Conservation (phyloP, 37 sponge, comb jelly and placozoan genomes). For the Theonella swinhoei region DNA sequence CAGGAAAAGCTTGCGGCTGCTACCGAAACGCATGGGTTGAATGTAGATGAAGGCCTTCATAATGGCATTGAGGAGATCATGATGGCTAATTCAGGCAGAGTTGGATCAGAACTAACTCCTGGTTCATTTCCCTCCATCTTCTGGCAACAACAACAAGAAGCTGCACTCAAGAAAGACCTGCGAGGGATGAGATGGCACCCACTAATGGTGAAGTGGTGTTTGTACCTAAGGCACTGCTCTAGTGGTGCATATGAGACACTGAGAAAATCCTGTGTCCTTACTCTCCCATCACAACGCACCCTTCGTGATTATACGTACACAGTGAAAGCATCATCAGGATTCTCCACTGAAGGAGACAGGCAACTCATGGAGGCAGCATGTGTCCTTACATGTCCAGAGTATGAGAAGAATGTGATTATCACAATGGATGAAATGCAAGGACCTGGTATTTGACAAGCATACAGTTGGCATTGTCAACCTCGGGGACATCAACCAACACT, state of each 20-base stretch:
- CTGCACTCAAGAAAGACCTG: background rate
- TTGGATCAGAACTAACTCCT: background rate
- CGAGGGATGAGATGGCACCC: constrained; percentile 24
- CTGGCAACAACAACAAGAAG: constrained; percentile 27
- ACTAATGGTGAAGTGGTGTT: constrained; percentile 17
- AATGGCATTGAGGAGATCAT: no score
- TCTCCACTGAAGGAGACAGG: constrained; percentile 37
- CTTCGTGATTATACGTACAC: no score
- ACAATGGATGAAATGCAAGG: constrained; percentile 50
- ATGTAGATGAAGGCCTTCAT: no score
- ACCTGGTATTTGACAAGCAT: constrained; percentile 16
- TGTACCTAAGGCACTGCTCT: constrained; percentile 25
- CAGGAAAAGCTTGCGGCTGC: no score
- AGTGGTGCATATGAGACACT: constrained; percentile 26
- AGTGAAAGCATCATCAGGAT: constrained; percentile 11
- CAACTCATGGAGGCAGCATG: constrained; percentile 29
- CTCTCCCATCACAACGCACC: constrained; percentile 33
- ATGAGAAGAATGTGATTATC: constrained; percentile 35
- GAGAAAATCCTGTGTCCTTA: constrained; percentile 4
- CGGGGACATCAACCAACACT: background rate
- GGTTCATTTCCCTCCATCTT: constrained; percentile 25
- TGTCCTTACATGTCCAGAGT: constrained; percentile 29
- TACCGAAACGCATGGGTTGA: no score
- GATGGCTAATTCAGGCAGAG: no score
- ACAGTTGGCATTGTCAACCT: constrained; percentile 12